Conservation (phyloP, 2,888 invertebrate genomes). For the Erynnis tages region DNA sequence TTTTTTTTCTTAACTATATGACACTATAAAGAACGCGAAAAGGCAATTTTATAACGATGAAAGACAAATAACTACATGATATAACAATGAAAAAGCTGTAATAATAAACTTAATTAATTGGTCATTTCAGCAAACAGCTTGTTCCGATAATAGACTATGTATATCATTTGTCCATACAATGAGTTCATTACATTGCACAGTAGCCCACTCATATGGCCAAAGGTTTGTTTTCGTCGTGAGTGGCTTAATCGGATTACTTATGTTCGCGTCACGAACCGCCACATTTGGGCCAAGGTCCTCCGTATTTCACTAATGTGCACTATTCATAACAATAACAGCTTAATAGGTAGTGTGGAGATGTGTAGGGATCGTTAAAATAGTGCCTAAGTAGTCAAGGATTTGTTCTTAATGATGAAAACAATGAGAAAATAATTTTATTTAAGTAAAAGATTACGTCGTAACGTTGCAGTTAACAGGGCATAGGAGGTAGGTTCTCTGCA, state of each 20-base stretch:
- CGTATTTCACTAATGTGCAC: conserved; percentile 53
- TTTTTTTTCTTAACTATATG: too few relatives aligned
- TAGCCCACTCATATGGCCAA: conserved; percentile 16
- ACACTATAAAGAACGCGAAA: too few relatives aligned
- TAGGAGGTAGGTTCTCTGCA: too few relatives aligned
- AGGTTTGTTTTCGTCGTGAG: conserved; percentile 37
- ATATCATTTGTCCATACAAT: conserved; percentile 2
- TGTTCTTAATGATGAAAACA: background rate
- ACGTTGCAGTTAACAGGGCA: too few relatives aligned
- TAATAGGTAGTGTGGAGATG: conserved; percentile 23
- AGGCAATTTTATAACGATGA: too few relatives aligned
- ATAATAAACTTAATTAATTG: background rate
- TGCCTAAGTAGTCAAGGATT: background rate
- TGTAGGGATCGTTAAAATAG: background rate
- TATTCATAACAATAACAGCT: conserved; percentile 44
- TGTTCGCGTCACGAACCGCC: conserved; percentile 53
- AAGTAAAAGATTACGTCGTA: too few relatives aligned
- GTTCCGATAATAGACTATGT: too few relatives aligned
- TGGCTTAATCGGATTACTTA: conserved; percentile 48
- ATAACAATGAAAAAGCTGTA: too few relatives aligned
- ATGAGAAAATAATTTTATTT: too few relatives aligned
- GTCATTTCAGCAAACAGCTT: background rate
- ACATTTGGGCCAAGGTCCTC: conserved; percentile 62
- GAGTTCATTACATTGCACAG: conserved; percentile 10
- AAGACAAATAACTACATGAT: too few relatives aligned